Percentiles rank a stretch among this genome's conserved stretches.
Conservation (phyloP, 2,888 invertebrate species). For the Limnephilus marmoratus region DNA sequence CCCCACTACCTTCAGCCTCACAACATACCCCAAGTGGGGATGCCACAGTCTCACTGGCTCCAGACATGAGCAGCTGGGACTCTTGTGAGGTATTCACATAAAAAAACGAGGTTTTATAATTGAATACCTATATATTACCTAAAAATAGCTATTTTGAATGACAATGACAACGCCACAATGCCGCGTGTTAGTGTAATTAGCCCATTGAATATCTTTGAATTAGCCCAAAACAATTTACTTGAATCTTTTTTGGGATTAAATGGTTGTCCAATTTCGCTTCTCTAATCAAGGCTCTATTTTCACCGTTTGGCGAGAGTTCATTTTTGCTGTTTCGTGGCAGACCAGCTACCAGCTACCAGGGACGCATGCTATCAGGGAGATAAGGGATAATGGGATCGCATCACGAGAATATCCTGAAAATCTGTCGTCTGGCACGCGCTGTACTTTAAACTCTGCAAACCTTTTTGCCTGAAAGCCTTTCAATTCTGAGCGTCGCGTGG, state of each 20-base stretch:
- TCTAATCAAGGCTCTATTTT: neutral
- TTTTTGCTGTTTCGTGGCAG: neutral
- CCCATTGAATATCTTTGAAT: too few relatives aligned
- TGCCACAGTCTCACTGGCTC: too few relatives aligned
- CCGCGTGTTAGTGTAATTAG: neutral
- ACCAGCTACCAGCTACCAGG: neutral
- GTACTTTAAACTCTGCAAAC: neutral
- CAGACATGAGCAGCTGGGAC: too few relatives aligned
- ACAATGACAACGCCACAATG: too few relatives aligned
- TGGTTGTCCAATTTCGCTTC: neutral
- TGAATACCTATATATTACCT: neutral
- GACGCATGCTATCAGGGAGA: slow-evolving; percentile 16
- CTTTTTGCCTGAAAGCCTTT: neutral
- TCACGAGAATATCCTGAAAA: slow-evolving; percentile 30
- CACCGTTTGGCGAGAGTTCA: neutral
- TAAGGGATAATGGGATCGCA: slow-evolving; percentile 23
- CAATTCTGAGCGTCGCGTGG: neutral
- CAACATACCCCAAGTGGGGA: too few relatives aligned
- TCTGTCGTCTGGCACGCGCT: slow-evolving; percentile 30
- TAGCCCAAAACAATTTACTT: neutral
- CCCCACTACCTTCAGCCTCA: too few relatives aligned
- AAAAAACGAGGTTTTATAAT: neutral
- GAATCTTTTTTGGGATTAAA: neutral
- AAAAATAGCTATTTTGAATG: neutral
- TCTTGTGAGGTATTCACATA: too few relatives aligned